phyloP scores from a whole-genome alignment of 2,888 invertebrate genomes.

The Pteria penguin region DNA sequence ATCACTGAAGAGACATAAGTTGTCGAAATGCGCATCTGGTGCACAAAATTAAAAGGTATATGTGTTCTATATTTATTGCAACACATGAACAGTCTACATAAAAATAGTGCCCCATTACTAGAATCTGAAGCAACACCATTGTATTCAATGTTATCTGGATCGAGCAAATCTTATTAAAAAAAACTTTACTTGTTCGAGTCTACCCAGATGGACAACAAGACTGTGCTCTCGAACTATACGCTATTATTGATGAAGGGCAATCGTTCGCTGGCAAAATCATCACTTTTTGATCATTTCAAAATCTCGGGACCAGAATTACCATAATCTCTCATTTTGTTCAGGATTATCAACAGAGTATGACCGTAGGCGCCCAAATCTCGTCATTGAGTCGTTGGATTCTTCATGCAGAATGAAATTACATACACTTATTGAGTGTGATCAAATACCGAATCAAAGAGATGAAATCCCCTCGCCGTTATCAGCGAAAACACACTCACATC shows the following conservation, averaged over 20 bases:
- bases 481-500: conserved; percentile 2
- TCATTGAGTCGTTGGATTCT: conserved; percentile 18
- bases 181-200: conserved; percentile 3
- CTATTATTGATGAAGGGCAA: conserved; percentile 13
- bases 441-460: conserved; percentile 1
- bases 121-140: not conserved
- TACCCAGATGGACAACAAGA: not conserved
- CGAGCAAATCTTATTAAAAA: not conserved
- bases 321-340: conserved; percentile 13
- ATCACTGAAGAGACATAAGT: too few species aligned
- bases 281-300: conserved; percentile 3
- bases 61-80: too few species aligned
- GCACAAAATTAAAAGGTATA: too few species aligned
- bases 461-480: conserved; percentile 4
- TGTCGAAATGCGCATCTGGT: too few species aligned
- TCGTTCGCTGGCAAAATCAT: conserved; percentile 1
- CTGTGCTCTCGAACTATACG: not conserved
- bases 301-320: not conserved
- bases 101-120: not conserved
- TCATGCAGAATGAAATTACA: not conserved
- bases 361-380: not conserved
- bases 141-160: not conserved
- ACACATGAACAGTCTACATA: too few species aligned
- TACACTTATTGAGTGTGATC: conserved; percentile 12
- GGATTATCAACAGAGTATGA: not conserved